Base-by-base conservation (phyloP, 2,113 vertebrate species). In the Platichthys flesus region DNA sequence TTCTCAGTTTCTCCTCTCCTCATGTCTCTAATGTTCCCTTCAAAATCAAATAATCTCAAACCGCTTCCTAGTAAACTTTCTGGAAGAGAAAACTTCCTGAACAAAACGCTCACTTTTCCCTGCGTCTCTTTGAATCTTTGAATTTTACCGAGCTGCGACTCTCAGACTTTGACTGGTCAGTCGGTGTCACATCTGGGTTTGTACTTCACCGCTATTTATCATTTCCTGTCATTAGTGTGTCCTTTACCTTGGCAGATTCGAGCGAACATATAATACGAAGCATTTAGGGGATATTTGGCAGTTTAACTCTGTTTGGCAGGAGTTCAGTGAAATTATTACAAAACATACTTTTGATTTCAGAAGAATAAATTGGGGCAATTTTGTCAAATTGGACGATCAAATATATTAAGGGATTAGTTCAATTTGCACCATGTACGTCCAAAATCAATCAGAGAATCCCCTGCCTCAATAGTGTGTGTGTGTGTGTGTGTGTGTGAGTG, bases 401-500 rank as follows among this genome's bases (percentile, higher is more conserved):
- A 58, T 69, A 21, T 64, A 68, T 31, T 57, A 9, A 4, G 20
- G 23, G 66, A 60, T 24, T 28, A 6, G 16, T 70, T 40, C 52
- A 12, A 81, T 61, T 49, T 68, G 20, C 23, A 52, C 21, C 14
- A 9, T 49, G 37, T 40, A 7, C 16, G 12, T 13, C 15, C 12
- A 20, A 16, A n/a, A 23, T 69, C 16, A 51, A 74, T 74, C 54
- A 64, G 26, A 68, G 45, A 67, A 61, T 26, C 15, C 40, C 51
- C 12, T 14, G 9, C 52, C 52, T 40, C 14, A 31, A 31, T 0
- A 31, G 28, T 74, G 66, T 76, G 68, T 66, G 57, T 42, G 65
- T 54, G 73, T 60, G 57, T 67, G 59, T 62, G 67, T 31, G 70
- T 35, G 73, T 49, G 69, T 79, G 62, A 70, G 62, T 20, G 18